Conservation (phyloP, 1,140 invertebrate genomes). For the Penaeus indicus region DNA sequence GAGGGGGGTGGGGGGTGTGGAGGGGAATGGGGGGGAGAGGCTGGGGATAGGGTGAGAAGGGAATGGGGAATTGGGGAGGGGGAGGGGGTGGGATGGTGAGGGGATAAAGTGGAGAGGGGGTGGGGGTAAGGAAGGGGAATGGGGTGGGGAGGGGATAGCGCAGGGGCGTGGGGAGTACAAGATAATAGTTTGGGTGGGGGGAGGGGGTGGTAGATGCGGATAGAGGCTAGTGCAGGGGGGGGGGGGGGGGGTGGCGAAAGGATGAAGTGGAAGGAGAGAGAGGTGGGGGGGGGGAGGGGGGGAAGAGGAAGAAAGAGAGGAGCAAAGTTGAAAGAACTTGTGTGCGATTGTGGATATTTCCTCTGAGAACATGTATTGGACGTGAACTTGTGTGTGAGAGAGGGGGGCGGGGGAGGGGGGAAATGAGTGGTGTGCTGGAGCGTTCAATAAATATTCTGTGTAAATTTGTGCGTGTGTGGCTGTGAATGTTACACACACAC, state of each 20-base stretch:
- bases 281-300: not conserved
- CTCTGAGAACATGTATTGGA: not conserved
- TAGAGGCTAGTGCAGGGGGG: too few species aligned
- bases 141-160: too few species aligned
- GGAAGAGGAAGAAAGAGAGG: not conserved
- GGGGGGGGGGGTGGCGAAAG: too few species aligned
- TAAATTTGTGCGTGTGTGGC: not conserved
- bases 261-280: not conserved
- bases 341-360: not conserved
- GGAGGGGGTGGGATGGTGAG: not conserved
- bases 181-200: too few species aligned
- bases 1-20: too few species aligned
- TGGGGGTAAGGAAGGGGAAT: not conserved
- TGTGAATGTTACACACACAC: constrained; percentile 5
- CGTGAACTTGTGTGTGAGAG: not conserved
- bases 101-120: not conserved
- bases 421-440: too few species aligned
- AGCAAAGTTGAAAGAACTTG: not conserved
- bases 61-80: too few species aligned
- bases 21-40: too few species aligned
- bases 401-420: not conserved
- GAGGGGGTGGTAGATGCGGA: too few species aligned
- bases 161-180: too few species aligned
- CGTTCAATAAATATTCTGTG: not conserved
- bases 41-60: too few species aligned